phyloP scores from a whole-genome alignment of 2,888 invertebrate species.

The Rhorus exstirpatorius region DNA sequence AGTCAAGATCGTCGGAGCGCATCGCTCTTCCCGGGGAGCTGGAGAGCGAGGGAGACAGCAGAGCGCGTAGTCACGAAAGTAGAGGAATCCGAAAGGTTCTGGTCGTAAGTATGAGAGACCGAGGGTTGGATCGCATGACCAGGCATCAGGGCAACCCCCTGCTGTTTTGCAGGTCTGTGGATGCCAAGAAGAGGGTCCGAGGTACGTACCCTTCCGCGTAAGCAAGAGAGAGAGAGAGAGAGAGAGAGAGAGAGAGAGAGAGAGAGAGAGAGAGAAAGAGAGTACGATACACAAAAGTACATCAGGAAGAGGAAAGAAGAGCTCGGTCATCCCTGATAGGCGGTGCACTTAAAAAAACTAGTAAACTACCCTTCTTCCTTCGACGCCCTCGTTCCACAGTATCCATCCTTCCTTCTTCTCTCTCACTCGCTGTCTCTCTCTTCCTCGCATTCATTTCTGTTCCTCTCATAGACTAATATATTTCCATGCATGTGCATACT shows the following conservation, averaged over 20 bases:
- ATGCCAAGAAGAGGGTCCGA: constrained; percentile 73
- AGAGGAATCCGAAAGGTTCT: constrained; percentile 52
- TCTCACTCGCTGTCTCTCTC: constrained; percentile 10
- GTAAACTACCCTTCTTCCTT: constrained; percentile 63
- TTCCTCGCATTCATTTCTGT: constrained; percentile 37
- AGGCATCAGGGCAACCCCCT: constrained; percentile 72
- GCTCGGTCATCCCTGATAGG: constrained; percentile 59
- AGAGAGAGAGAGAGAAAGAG: constrained; percentile 7
- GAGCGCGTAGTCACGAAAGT: constrained; percentile 65
- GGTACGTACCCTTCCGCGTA: constrained; percentile 71
- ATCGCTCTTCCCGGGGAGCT: constrained; percentile 40
- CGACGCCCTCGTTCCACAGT: constrained; percentile 28
- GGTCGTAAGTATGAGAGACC: constrained; percentile 51
- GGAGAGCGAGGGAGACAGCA: constrained; percentile 20
- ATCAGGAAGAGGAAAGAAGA: constrained; percentile 12
- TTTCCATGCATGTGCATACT: constrained; percentile 13
- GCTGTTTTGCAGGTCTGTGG: constrained; percentile 73
- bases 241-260: background rate
- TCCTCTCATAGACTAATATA: constrained; percentile 21
- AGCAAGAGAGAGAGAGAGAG: constrained; percentile 20
- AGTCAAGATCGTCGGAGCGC: constrained; percentile 44
- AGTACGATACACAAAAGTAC: background rate
- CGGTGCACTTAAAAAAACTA: constrained; percentile 63
- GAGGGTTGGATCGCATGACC: constrained; percentile 77
- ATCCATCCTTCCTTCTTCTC: background rate